phyloP scores from a whole-genome alignment of 1,140 invertebrate species.

The Varroa destructor region DNA sequence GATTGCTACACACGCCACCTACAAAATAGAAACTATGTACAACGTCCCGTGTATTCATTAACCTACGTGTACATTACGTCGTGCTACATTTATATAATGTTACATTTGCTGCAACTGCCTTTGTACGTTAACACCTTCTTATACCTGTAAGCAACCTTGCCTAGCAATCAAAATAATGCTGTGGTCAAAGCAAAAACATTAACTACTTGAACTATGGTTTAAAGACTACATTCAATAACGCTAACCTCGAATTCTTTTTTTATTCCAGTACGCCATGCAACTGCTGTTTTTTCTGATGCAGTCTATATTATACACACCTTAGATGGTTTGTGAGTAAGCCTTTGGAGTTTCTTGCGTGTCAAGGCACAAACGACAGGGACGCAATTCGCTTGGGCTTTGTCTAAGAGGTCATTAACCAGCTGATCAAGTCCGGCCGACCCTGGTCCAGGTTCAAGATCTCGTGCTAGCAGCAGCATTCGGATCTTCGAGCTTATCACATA shows the following conservation, averaged over 20 bases:
- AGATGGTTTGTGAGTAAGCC: conserved; percentile 10
- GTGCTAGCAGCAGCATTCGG: conserved; percentile 8
- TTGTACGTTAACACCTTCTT: no score
- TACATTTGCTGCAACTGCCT: no score
- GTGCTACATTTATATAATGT: no score
- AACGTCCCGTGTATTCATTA: no score
- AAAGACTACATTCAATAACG: no score
- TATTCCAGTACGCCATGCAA: no score
- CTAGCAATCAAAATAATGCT: background rate
- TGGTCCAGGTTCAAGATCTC: conserved; percentile 11
- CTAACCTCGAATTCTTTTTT: no score
- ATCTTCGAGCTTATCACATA: background rate
- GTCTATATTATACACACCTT: background rate
- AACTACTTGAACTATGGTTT: background rate
- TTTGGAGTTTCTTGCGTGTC: conserved; percentile 5
- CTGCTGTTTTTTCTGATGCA: background rate
- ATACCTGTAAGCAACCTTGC: no score
- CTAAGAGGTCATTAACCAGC: background rate
- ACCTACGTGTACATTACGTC: no score
- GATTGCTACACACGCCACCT: conserved; percentile 23
- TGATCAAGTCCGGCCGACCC: conserved; percentile 9
- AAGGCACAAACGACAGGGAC: conserved; percentile 4
- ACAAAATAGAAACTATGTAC: background rate
- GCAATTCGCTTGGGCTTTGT: background rate
- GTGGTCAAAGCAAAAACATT: background rate